These are phyloP conservation scores for Aspidiotus rigidus DNA, from an alignment of 2,888 invertebrate genomes.

Conservation along the genomic window DNA sequence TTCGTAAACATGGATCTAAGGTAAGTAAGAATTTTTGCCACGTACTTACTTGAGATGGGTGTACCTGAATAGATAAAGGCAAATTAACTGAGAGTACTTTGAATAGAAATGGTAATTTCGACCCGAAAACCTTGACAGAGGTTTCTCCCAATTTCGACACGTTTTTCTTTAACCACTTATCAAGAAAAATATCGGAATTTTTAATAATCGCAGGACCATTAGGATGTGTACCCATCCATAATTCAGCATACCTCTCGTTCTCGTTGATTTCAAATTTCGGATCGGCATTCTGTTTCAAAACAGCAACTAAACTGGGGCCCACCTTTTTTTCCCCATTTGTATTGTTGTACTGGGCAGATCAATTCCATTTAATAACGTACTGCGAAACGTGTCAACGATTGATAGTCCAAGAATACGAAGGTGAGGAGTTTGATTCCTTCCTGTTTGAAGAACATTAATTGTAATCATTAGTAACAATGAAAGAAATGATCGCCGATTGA, in stretches of 20 bases:
- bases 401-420: too few species aligned
- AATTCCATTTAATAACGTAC: slow-evolving; percentile 49
- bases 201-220: slow-evolving; percentile 65
- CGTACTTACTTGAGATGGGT: slow-evolving; percentile 70
- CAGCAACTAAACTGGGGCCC: slow-evolving; percentile 68
- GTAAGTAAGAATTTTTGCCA: background rate
- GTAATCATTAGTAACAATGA: too few species aligned
- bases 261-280: slow-evolving; percentile 52
- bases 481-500: too few species aligned
- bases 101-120: slow-evolving; percentile 76
- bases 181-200: slow-evolving; percentile 38
- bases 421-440: too few species aligned
- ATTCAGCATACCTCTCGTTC: slow-evolving; percentile 69
- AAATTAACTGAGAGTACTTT: slow-evolving; percentile 89
- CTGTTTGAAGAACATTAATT: too few species aligned
- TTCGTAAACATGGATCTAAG: background rate
- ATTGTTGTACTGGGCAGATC: slow-evolving; percentile 68
- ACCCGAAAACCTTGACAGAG: slow-evolving; percentile 55
- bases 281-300: slow-evolving; percentile 55
- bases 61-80: slow-evolving; percentile 92
- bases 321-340: slow-evolving; percentile 88
- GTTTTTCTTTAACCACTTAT: slow-evolving; percentile 50
- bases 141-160: slow-evolving; percentile 57
- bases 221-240: slow-evolving; percentile 97
- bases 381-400: too few species aligned